Conservation (phyloP, 2,888 invertebrate species). For the Gymnosoma rotundatum region DNA sequence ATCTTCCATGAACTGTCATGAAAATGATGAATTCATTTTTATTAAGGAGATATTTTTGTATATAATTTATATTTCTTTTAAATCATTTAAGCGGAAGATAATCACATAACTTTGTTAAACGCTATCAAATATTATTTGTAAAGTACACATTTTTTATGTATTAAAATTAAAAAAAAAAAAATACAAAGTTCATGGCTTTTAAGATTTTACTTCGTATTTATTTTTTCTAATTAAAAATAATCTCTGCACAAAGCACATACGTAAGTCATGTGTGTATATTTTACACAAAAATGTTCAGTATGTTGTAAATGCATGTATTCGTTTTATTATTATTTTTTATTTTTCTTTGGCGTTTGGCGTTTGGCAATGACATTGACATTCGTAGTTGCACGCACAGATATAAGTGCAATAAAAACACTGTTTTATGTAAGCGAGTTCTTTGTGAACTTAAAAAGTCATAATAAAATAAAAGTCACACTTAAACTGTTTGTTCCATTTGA, state of each 20-base stretch:
- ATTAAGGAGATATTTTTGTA: neutral
- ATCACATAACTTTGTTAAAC: conserved; percentile 1
- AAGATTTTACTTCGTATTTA: neutral
- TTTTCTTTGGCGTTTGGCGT: neutral
- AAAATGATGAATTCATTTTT: neutral
- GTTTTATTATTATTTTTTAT: neutral
- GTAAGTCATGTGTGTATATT: neutral
- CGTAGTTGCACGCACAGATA: conserved; percentile 31
- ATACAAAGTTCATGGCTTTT: neutral
- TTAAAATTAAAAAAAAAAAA: too few species aligned
- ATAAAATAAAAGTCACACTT: neutral
- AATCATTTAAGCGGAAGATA: neutral
- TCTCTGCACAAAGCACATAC: neutral
- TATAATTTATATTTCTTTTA: neutral
- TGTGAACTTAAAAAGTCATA: too few species aligned
- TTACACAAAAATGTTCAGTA: conserved; percentile 18
- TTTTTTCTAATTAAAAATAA: conserved; percentile 38
- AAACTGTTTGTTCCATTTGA: neutral
- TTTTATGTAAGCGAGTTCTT: conserved; percentile 27
- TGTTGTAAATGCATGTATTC: neutral
- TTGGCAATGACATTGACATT: conserved; percentile 62
- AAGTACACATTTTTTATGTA: neutral
- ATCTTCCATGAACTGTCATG: neutral
- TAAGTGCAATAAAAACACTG: conserved; percentile 12
- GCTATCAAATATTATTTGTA: too few species aligned